phyloP scores from a whole-genome alignment of 2,797 vertebrate genomes.

The Ptychadena robeensis region DNA sequence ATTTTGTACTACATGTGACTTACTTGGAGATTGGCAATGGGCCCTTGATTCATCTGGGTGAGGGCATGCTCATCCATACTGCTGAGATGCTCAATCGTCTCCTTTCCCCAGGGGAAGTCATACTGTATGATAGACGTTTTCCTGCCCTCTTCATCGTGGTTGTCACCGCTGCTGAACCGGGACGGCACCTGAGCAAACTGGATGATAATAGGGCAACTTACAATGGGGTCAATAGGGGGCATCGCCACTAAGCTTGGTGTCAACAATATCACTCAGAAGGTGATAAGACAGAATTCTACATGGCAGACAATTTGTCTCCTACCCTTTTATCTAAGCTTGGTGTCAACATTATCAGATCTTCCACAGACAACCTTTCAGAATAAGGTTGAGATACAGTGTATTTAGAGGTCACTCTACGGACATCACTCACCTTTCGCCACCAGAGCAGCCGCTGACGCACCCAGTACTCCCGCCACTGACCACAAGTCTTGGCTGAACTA shows the following conservation, averaged over 20 bases:
- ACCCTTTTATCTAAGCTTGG: too few species aligned
- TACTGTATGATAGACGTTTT: constrained; percentile 77
- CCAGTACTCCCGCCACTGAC: constrained; percentile 97
- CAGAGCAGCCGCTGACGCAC: constrained; percentile 60
- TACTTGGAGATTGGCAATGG: constrained; percentile 78
- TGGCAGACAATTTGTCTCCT: too few species aligned
- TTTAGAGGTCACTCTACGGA: too few species aligned
- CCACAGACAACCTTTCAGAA: too few species aligned
- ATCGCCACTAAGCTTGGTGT: too few species aligned
- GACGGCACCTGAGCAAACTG: constrained; percentile 91
- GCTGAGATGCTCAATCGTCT: constrained; percentile 86
- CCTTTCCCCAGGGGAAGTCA: constrained; percentile 89
- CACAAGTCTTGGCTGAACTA: constrained; percentile 84
- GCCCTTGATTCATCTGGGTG: constrained; percentile 75
- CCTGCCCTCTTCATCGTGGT: constrained; percentile 76
- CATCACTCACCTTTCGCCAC: background rate
- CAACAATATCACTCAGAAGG: too few species aligned
- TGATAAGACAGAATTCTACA: too few species aligned
- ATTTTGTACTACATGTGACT: too few species aligned
- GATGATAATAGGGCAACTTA: too few species aligned
- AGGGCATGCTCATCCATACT: constrained; percentile 82
- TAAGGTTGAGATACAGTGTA: too few species aligned
- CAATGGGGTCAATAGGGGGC: too few species aligned
- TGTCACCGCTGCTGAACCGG: constrained; percentile 84
- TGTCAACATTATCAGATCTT: too few species aligned